Evolutionary conservation across 2,113 vertebrate species (phyloP), one percentile per base, ranked within the genome.

Genomic region (Leucoraja erinaceus): DNA sequence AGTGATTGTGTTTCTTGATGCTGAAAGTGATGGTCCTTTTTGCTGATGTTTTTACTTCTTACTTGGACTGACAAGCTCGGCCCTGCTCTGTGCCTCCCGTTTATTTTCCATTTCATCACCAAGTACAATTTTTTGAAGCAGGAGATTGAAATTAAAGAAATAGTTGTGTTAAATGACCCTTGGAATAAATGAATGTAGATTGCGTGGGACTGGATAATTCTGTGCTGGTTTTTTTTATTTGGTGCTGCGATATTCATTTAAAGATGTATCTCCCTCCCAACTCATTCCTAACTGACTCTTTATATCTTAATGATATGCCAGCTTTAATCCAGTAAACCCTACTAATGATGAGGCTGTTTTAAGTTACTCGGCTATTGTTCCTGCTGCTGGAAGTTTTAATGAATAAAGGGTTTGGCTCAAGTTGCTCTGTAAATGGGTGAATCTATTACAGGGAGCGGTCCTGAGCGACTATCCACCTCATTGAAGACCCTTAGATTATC

Each of bases 11-110:
- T 96, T 97, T 96, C 96, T 96, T 95, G 95, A 95, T 0, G 0
- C 95, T 18, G 75, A 94, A 96, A 95, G 94, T 78, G 93, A 94
- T 94, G 93, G 96, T 95, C 95, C 95, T 95, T 96, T 97, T 96
- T 96, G 96, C 97, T 96, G 96, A 95, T 97, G 95, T 95, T 94
- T 95, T 94, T 95, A 95, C 95, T 97, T 97, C 95, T 94, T 95
- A 95, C 96, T 96, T 94, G 94, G 95, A 93, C 11, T 94, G 96
- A 94, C 96, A 95, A 95, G 95, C 83, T 94, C 94, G 38, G 90
- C 88, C 38, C 66, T 91, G 66, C 63, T 91, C 66, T 47, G 33
- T 72, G 88, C 68, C 66, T 91, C 68, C 5, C 31, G 90, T 91
- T 91, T 91, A 91, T 70, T 91, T 91, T 91, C 72, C 68, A 91